These are phyloP conservation scores for Netelia virgata DNA, from an alignment of 2,888 invertebrate species.

Conservation along the genomic window DNA sequence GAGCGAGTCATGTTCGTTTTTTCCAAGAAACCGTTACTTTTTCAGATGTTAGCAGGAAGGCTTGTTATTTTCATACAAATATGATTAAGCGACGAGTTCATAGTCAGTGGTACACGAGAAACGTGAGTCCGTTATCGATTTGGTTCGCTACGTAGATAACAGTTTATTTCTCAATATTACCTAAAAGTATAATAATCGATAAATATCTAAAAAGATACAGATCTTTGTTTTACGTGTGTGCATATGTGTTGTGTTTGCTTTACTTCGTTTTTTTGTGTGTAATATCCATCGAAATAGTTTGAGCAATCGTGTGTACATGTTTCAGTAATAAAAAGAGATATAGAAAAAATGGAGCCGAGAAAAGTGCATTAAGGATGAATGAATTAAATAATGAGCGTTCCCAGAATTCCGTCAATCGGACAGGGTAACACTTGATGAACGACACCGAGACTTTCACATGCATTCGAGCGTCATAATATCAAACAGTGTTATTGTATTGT, in stretches of 20 bases:
- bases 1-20: conserved; percentile 43
- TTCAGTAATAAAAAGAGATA: conserved; percentile 35
- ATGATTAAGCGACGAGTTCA: conserved; percentile 16
- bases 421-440: conserved; percentile 51
- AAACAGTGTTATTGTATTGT: conserved; percentile 23
- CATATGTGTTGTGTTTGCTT: conserved; percentile 54
- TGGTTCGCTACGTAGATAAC: conserved; percentile 71
- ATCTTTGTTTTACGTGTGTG: conserved; percentile 60
- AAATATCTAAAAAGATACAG: conserved; percentile 81
- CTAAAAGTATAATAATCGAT: conserved; percentile 56
- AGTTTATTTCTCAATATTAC: conserved; percentile 78
- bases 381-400: conserved; percentile 36
- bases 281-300: conserved; percentile 74
- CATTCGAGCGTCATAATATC: conserved; percentile 34
- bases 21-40: conserved; percentile 39
- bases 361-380: conserved; percentile 28
- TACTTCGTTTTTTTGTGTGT: conserved; percentile 61
- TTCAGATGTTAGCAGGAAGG: conserved; percentile 33
- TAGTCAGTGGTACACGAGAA: conserved; percentile 27
- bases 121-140: conserved; percentile 5
- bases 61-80: conserved; percentile 21
- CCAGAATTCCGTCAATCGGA: conserved; percentile 53
- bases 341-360: conserved; percentile 34
- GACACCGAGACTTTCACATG: conserved; percentile 57
- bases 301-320: conserved; percentile 62